Evolutionary conservation across 2,888 invertebrate species (phyloP).

Genomic region (Julus scandinavius): DNA sequence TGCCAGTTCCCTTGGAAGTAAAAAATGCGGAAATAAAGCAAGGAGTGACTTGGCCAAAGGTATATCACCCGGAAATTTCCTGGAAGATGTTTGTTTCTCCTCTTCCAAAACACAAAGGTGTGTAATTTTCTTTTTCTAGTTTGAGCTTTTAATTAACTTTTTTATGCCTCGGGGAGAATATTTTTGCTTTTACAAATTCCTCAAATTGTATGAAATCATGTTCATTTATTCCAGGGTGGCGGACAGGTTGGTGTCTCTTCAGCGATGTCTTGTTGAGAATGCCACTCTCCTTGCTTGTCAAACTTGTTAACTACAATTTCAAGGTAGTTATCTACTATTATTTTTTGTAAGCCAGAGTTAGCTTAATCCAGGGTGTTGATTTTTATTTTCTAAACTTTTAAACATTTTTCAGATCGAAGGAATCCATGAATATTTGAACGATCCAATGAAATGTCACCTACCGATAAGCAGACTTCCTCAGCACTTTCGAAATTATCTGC

Average conservation of each 20-base stretch:
- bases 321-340: constrained; percentile 61
- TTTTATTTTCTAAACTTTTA: not conserved
- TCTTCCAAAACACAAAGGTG: constrained; percentile 66
- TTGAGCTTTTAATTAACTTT: not conserved
- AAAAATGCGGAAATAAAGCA: not conserved
- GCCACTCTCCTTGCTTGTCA: constrained; percentile 77
- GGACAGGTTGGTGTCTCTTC: constrained; percentile 76
- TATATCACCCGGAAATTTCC: constrained; percentile 66
- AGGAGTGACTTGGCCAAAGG: constrained; percentile 59
- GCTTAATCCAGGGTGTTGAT: too few relatives aligned
- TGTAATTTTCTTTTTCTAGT: not conserved
- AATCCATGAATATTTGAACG: constrained; percentile 71
- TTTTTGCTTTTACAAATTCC: not conserved
- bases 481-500: constrained; percentile 69
- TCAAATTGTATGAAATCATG: not conserved
- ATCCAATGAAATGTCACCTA: constrained; percentile 76
- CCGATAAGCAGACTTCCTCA: constrained; percentile 73
- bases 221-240: constrained; percentile 67
- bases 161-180: not conserved
- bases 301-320: constrained; percentile 73
- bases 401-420: constrained; percentile 67
- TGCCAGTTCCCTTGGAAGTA: constrained; percentile 5
- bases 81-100: constrained; percentile 82
- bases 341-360: not conserved
- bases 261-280: constrained; percentile 77